phyloP scores from a whole-genome alignment of 1,140 invertebrate species.

The Heterodera carotae region DNA sequence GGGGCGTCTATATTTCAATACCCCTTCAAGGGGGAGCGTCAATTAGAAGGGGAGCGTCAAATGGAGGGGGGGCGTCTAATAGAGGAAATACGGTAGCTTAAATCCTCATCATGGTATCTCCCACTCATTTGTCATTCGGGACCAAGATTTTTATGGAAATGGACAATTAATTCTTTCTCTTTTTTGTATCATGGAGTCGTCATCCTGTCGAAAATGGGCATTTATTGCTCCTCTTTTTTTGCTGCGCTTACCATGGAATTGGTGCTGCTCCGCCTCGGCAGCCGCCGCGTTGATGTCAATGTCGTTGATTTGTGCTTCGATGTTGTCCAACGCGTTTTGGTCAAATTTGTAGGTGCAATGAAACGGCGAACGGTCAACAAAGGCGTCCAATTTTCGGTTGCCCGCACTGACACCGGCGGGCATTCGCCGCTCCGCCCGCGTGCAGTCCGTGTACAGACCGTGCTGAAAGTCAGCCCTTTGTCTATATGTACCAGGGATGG shows the following conservation, averaged over 20 bases:
- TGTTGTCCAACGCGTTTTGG: slow-evolving; percentile 49
- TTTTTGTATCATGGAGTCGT: no score
- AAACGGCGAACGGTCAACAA: slow-evolving; percentile 52
- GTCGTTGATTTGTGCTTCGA: slow-evolving; percentile 58
- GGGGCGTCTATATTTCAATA: no score
- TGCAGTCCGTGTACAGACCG: slow-evolving; percentile 62
- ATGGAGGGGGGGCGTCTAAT: no score
- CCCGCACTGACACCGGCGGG: slow-evolving; percentile 20
- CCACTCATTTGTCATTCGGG: no score
- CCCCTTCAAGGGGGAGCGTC: no score
- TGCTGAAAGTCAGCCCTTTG: slow-evolving; percentile 49
- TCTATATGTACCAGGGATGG: no score
- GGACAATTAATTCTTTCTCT: no score
- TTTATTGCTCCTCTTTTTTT: no score
- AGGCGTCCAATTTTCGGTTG: slow-evolving; percentile 19
- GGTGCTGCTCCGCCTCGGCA: slow-evolving; percentile 63
- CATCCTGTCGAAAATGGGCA: slow-evolving; percentile 10
- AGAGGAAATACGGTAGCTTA: no score
- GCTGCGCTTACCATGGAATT: slow-evolving; percentile 56
- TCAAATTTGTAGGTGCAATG: slow-evolving; percentile 65
- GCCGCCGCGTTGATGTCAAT: slow-evolving; percentile 60
- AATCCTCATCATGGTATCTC: no score
- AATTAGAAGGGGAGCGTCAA: no score
- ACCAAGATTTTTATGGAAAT: no score
- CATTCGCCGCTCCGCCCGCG: slow-evolving; percentile 49